Evolutionary conservation across 2,888 invertebrate genomes (phyloP).

Genomic region (Stenodera caucasica): DNA sequence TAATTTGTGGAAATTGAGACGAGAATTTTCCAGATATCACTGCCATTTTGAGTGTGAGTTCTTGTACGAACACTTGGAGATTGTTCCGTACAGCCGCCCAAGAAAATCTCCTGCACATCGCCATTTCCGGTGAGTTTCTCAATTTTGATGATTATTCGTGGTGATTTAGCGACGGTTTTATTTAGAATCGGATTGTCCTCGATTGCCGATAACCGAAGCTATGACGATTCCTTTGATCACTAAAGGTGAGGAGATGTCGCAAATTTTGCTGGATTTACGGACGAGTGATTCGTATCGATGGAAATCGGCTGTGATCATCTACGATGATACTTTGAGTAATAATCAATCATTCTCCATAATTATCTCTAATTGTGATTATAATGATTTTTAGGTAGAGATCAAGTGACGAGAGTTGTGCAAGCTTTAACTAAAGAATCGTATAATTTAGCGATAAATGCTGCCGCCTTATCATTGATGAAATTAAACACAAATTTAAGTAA

Average conservation of each 20-base stretch:
- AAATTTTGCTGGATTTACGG: constrained; percentile 75
- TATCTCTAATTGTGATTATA: neutral
- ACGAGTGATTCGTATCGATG: constrained; percentile 67
- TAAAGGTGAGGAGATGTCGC: constrained; percentile 74
- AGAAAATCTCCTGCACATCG: constrained; percentile 70
- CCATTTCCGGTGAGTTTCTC: constrained; percentile 70
- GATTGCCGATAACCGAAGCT: constrained; percentile 68
- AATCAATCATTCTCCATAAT: neutral
- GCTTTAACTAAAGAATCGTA: constrained; percentile 57
- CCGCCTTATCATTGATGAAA: constrained; percentile 49
- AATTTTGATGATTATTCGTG: no score
- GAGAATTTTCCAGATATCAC: constrained; percentile 62
- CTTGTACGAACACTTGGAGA: constrained; percentile 75
- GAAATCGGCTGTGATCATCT: constrained; percentile 71
- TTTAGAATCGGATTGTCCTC: constrained; percentile 74
- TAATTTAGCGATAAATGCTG: constrained; percentile 29
- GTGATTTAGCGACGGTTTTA: no score
- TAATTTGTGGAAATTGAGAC: no score
- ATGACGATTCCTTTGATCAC: constrained; percentile 72
- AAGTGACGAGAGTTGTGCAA: constrained; percentile 66
- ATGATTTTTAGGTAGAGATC: constrained; percentile 60
- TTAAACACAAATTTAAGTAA: constrained; percentile 38
- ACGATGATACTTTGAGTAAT: constrained; percentile 72
- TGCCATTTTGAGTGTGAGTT: constrained; percentile 73
- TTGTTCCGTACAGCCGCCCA: constrained; percentile 65